phyloP scores from a whole-genome alignment of 2,113 vertebrate species.

The Elephas maximus region DNA sequence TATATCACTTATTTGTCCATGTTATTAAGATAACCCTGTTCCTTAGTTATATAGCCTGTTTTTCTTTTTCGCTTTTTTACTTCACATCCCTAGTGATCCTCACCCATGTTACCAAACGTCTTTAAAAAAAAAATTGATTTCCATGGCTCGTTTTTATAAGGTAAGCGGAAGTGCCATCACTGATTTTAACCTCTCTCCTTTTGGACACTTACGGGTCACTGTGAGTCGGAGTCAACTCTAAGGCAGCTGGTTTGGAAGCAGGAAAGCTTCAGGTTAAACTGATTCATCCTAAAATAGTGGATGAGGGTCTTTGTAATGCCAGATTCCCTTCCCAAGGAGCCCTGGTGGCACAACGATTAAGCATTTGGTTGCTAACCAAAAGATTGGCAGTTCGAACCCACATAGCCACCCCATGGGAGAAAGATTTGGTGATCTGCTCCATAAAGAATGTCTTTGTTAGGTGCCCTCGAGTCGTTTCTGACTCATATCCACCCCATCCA shows the following conservation, averaged over 20 bases:
- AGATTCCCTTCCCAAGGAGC: background rate
- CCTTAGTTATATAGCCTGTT: background rate
- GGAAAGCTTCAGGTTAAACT: conserved; percentile 1
- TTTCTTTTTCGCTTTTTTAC: conserved; percentile 4
- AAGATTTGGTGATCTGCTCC: background rate
- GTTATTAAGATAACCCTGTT: background rate
- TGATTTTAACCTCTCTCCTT: background rate
- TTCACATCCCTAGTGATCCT: background rate
- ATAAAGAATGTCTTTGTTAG: too few relatives aligned
- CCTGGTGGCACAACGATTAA: background rate
- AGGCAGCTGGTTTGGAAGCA: background rate
- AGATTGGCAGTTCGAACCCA: background rate
- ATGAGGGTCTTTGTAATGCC: background rate
- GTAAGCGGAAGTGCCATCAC: background rate
- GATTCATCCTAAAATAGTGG: conserved; percentile 34
- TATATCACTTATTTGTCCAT: background rate
- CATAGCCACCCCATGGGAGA: background rate
- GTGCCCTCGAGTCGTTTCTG: too few relatives aligned
- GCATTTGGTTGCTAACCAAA: background rate
- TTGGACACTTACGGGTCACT: background rate
- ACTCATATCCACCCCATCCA: background rate
- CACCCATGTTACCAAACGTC: background rate
- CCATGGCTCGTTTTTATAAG: background rate
- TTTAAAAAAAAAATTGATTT: conserved; percentile 6
- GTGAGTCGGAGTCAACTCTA: background rate